phyloP scores from a whole-genome alignment of 2,113 vertebrate species.

The Pan troglodytes region NHGRI_mPanTro3-v2.1_pri NC_072410.2:81190501-81191000 shows the following conservation, averaged over 20 bases:
- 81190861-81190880: neutral
- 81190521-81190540: neutral
- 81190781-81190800: neutral
- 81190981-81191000: neutral
- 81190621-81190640: neutral
- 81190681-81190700: neutral
- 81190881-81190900: conserved; percentile 8
- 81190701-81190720: neutral
- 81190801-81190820: neutral
- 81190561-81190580: neutral
- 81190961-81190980: neutral
- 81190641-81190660: neutral
- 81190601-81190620: neutral
- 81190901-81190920: neutral
- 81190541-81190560: neutral
- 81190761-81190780: neutral
- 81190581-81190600: neutral
- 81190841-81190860: neutral
- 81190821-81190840: neutral
- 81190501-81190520: neutral
- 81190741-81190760: neutral
- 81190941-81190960: neutral
- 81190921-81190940: neutral
- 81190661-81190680: neutral
- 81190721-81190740: neutral